Evolutionary conservation across 2,797 vertebrate species (phyloP).

Genomic region (Eremophila alpestris): DNA sequence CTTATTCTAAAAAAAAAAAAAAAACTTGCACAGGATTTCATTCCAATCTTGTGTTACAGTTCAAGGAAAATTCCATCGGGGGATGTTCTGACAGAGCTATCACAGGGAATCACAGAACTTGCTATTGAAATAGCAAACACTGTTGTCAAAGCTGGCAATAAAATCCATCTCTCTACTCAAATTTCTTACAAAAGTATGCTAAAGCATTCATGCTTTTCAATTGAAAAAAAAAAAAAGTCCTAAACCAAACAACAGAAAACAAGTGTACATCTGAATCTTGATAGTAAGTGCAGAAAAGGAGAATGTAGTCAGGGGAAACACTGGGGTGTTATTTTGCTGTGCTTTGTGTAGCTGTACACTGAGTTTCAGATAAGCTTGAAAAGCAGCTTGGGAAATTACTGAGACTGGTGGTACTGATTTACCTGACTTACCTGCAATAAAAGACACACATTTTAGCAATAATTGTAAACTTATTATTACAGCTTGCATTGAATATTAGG

Average conservation of each 20-base stretch:
- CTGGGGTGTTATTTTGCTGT: not conserved
- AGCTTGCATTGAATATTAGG: no score
- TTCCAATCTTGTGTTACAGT: constrained; percentile 2
- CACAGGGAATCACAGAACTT: not conserved
- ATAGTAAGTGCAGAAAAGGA: not conserved
- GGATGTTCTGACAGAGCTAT: constrained; percentile 25
- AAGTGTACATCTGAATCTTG: not conserved
- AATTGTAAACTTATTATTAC: not conserved
- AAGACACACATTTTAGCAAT: not conserved
- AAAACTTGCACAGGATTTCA: not conserved
- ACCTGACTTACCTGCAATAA: not conserved
- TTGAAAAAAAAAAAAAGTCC: not conserved
- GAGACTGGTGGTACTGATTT: not conserved
- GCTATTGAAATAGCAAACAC: not conserved
- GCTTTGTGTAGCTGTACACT: not conserved
- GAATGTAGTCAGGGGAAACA: not conserved
- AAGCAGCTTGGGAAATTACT: not conserved
- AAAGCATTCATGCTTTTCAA: not conserved
- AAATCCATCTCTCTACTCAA: not conserved
- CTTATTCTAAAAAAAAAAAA: not conserved
- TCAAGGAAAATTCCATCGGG: constrained; percentile 13
- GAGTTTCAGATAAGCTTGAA: not conserved
- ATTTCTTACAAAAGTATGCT: not conserved
- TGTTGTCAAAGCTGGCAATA: not conserved
- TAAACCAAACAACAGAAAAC: not conserved